phyloP scores from a whole-genome alignment of 2,113 vertebrate genomes.

The Candoia aspera region DNA sequence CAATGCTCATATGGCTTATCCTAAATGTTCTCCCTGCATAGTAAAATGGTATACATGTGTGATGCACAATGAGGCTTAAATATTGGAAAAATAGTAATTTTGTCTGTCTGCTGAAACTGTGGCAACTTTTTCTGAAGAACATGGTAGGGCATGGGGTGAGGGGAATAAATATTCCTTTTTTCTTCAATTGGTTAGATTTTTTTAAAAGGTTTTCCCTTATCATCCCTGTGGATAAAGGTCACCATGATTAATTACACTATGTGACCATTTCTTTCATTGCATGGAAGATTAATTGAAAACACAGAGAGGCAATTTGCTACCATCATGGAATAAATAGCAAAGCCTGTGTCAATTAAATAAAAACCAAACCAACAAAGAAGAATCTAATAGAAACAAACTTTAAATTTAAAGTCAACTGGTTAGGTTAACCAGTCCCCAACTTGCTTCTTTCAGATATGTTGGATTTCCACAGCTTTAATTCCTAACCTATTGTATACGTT shows the following conservation, averaged over 20 bases:
- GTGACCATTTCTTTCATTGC: neutral
- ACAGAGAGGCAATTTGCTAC: neutral
- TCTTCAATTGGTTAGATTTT: neutral
- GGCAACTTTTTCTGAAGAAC: neutral
- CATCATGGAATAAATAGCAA: neutral
- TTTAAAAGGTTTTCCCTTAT: neutral
- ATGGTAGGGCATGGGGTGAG: neutral
- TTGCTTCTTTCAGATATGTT: neutral
- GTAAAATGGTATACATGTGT: neutral
- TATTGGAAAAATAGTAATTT: neutral
- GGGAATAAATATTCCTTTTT: neutral
- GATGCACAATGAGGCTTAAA: neutral
- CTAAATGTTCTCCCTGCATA: neutral
- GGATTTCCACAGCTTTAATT: neutral
- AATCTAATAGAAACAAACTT: neutral
- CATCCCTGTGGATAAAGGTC: neutral
- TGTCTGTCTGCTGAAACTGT: neutral
- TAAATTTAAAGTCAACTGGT: neutral
- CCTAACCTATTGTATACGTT: neutral
- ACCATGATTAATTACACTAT: neutral
- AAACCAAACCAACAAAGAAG: neutral
- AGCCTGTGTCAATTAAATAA: neutral
- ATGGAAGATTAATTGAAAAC: conserved; percentile 31
- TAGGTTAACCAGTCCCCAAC: neutral
- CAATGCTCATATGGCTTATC: neutral